Evolutionary conservation across 2,888 invertebrate species (phyloP), one percentile per base, ranked within the genome.

Genomic region (Coronaproctus castanopsis): DNA sequence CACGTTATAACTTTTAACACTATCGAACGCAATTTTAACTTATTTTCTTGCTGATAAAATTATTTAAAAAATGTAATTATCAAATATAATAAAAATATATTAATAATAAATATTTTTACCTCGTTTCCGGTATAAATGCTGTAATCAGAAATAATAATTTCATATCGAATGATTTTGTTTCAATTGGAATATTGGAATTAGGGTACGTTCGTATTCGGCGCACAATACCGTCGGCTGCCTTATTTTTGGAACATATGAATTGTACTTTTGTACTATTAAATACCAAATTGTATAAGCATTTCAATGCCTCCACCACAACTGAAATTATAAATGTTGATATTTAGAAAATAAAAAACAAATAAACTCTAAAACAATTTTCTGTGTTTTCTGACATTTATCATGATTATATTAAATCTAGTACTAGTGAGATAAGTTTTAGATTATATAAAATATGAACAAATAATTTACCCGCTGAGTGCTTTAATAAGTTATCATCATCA

Each of bases 61-160:
- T n/a, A n/a, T n/a, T n/a, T n/a, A n/a, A 60, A 54, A 59, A 55
- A 23, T 60, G 21, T 19, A 10, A 52, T 22, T 55, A n/a, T n/a
- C n/a, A n/a, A 20, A 56, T 48, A 54, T 36, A 20, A 50, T 14
- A 48, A 20, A 20, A 20, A 24, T 21, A 48, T 24, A 20, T 51
- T 73, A 70, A 49, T 50, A 54, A n/a, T 24, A 56, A 57, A 58
- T 52, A 48, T 58, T 20, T 20, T 52, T 64, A 71, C 71, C 71
- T 69, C 23, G 83, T 79, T 57, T 83, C 78, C 55, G 79, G 76
- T 70, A 85, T 83, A 51, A 92, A 71, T 2, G 91, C 92, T 21
- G 93, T 91, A 58, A 92, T 75, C 57, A 96, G 77, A 72, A 95
- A 95, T 58, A 95, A 71, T 59, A 93, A 75, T 71, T 88, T 85